phyloP scores from a whole-genome alignment of 2,797 vertebrate genomes.

The Salmo trutta region DNA sequence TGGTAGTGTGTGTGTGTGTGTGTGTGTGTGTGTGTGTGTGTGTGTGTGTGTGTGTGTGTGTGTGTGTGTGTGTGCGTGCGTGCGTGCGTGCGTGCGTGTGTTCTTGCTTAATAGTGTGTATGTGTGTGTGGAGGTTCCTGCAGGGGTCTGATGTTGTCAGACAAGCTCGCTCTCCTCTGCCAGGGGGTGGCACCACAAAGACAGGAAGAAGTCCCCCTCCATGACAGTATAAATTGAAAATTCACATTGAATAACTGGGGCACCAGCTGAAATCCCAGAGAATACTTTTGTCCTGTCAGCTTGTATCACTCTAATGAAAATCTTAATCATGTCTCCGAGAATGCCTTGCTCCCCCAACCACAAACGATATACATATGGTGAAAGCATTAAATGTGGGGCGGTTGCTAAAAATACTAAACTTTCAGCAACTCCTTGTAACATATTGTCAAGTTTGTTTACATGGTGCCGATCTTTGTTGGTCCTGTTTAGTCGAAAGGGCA shows the following conservation, averaged over 20 bases:
- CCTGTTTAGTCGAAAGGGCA: too few relatives aligned
- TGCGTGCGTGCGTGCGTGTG: slow-evolving; percentile 10
- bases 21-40: too few relatives aligned
- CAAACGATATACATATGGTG: neutral
- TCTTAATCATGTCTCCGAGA: neutral
- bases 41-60: too few relatives aligned
- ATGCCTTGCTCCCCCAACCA: slow-evolving; percentile 21
- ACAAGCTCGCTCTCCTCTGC: slow-evolving; percentile 30
- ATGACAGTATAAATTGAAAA: slow-evolving; percentile 46
- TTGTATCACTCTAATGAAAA: slow-evolving; percentile 27
- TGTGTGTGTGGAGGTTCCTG: neutral
- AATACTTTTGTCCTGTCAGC: slow-evolving; percentile 16
- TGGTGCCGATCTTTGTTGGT: slow-evolving; percentile 12
- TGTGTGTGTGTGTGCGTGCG: neutral
- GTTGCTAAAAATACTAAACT: too few relatives aligned
- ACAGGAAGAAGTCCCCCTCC: slow-evolving; percentile 27
- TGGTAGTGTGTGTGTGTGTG: neutral
- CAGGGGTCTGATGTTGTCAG: slow-evolving; percentile 28
- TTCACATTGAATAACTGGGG: slow-evolving; percentile 46
- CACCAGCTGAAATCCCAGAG: slow-evolving; percentile 25
- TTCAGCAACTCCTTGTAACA: neutral
- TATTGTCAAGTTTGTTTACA: slow-evolving; percentile 26
- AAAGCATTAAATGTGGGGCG: too few relatives aligned
- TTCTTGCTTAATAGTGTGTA: too few relatives aligned
- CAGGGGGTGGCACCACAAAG: slow-evolving; percentile 32